Base-by-base conservation (phyloP, 2,113 vertebrate genomes). In the Clarias gariepinus region DNA sequence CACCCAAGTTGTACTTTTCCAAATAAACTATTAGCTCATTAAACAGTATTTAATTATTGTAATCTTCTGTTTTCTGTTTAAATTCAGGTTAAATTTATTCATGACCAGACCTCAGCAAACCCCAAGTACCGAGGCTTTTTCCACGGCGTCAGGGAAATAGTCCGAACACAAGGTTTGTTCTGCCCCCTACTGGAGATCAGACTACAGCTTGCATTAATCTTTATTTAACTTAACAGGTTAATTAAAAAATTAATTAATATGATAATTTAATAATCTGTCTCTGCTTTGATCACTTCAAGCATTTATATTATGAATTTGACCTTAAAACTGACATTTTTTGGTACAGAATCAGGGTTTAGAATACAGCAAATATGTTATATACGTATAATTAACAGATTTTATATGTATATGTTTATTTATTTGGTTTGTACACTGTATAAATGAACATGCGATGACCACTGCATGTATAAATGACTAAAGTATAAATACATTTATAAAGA, bases 101-200 rank as follows among this genome's bases (percentile, higher is more conserved):
- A 99, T 1, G 98, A 99, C 90, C 98, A 99, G 93, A 95, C 95
- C 19, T 99, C 98, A 13, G 90, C 96, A 47, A 97, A 96, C 68
- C 98, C 98, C 64, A 99, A 97, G 89, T 99, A 98, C 91, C 94
- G 90, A 36, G 98, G 98, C 0, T 99, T 99, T 89, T 99, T 98
- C 92, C 98, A 99, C 0, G 98, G 98, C 0, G 97, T 99, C 73
- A 94, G 96, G 66, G 98, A 99, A 93, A 99, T 99, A 0, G 88
- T 99, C 53, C 92, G 87, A 86, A 88, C 89, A 30, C 87, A 90
- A 90, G 89, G 89, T 90, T 21, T 83, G 12, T 53, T 61, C 83
- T 82, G 47, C 81, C 79, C 64, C 76, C 83, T 33, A 4, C 28
- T 83, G 64, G 80, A 73, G 1, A 77, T 18, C 33, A 63, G 12